Percentiles rank a stretch among this genome's conserved stretches.
Conservation (phyloP, 2,113 vertebrate genomes). For the Gobio gobio region DNA sequence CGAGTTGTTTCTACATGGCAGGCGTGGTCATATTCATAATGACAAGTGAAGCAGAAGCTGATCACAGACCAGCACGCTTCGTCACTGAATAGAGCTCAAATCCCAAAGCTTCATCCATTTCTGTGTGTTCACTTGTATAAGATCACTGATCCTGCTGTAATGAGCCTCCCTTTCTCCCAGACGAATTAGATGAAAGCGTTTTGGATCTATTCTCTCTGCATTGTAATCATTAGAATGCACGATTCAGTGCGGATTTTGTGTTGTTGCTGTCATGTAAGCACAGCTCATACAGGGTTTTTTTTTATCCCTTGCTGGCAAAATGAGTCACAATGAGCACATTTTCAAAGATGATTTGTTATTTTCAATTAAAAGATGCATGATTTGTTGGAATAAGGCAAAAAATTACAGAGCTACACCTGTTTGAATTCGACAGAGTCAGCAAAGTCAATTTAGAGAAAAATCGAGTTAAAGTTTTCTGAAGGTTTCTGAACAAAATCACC, state of each 20-base stretch:
- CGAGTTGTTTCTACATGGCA: not conserved
- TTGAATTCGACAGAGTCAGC: too few species aligned
- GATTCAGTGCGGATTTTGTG: not conserved
- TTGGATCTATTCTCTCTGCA: slow-evolving; percentile 7
- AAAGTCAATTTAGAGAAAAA: too few species aligned
- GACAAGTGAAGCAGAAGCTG: slow-evolving; percentile 20
- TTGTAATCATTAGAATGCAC: slow-evolving; percentile 39
- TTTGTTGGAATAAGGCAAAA: too few species aligned
- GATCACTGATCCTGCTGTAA: slow-evolving; percentile 32
- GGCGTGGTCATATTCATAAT: not conserved
- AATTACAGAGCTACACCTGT: too few species aligned
- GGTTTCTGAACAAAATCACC: too few species aligned
- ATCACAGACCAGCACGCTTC: not conserved
- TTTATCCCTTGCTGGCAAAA: too few species aligned
- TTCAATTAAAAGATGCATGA: too few species aligned
- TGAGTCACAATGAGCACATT: too few species aligned
- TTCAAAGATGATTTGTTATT: too few species aligned
- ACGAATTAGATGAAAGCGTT: slow-evolving; percentile 39
- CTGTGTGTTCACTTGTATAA: slow-evolving; percentile 15
- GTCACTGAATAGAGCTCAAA: not conserved
- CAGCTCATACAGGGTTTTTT: not conserved
- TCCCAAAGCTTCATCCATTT: not conserved
- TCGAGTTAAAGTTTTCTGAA: too few species aligned
- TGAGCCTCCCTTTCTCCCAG: slow-evolving; percentile 31
- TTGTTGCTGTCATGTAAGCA: not conserved